Evolutionary conservation across 64 coral and sea anemone species (phyloP), one percentile per base, ranked within the genome.

Genomic region (Anthopleura sola): DNA sequence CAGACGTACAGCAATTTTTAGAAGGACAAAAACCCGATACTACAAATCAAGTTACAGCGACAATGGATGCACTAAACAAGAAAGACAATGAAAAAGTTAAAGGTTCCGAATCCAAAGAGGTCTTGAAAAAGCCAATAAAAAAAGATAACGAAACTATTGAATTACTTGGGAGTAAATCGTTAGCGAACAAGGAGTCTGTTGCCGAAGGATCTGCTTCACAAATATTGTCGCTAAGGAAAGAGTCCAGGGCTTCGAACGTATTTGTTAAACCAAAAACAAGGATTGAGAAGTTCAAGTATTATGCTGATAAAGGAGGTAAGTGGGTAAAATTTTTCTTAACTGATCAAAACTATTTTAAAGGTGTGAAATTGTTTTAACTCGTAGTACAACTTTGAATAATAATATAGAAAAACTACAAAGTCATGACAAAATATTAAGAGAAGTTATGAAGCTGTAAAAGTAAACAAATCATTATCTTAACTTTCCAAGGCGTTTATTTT

Each of bases 241-340:
- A 97, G 44, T 92, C 90, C 18, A 66, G 68, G 49, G 7, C 76
- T 26, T 32, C 49, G 34, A 85, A 86, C 9, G 81, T 88, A 5
- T 75, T 60, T 5, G 33, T 37, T 23, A 88, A 88, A 62, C 78
- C 87, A 3, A 97, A 87, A 60, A 97, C 94, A 48, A 88, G 94
- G 31, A 51, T 97, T 14, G 94, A 97, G 26, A 89, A 83, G 81
- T 97, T 84, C 85, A 97, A 97, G 53, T 76, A 78, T 34, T 97
- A 90, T 21, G 80, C 60, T 38, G 94, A 95, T 36, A 95, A 92
- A 83, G 49, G 49, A 83, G 82, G 82, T 83, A 83, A 49, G 47
- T 53, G 33, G 0, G 24, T 62, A n/a, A 62, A 62, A 62, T 0
- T 71, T 71, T 32, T 71, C 66, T 32, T 13, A 53, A 5, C 0